Evolutionary conservation across 2,113 vertebrate species (phyloP).

Genomic region (Anguilla japonica): DNA sequence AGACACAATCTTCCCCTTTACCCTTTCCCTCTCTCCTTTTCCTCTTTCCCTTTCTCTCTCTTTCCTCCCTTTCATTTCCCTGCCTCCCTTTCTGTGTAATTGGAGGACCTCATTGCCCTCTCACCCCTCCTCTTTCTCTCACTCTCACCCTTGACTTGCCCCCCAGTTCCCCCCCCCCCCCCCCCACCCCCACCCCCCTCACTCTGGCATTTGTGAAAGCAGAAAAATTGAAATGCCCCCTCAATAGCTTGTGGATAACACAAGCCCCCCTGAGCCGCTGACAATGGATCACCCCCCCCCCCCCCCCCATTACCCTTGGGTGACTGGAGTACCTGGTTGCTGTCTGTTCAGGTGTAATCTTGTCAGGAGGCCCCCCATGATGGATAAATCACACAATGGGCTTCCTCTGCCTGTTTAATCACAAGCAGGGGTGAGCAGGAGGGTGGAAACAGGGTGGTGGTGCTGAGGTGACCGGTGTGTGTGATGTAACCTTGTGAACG

Average conservation of each 20-base stretch:
- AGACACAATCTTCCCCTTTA: slow-evolving; percentile 10
- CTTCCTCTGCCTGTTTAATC: slow-evolving; percentile 40
- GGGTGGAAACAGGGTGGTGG: slow-evolving; percentile 22
- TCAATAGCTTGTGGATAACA: slow-evolving; percentile 16
- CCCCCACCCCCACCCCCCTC: slow-evolving; percentile 21
- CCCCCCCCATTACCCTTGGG: slow-evolving; percentile 37
- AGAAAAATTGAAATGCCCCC: slow-evolving; percentile 4
- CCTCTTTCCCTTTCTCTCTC: slow-evolving; percentile 35
- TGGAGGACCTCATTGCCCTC: neutral
- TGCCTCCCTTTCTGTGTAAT: neutral
- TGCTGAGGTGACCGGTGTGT: slow-evolving; percentile 36
- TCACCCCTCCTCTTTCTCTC: neutral
- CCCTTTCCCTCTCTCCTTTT: slow-evolving; percentile 31
- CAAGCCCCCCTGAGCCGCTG: slow-evolving; percentile 1
- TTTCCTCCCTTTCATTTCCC: neutral
- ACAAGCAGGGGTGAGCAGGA: slow-evolving; percentile 41
- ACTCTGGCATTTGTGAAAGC: slow-evolving; percentile 1
- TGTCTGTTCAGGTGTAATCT: neutral
- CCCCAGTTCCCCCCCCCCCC: slow-evolving; percentile 4
- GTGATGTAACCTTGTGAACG: slow-evolving; percentile 15
- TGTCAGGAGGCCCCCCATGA: slow-evolving; percentile 8
- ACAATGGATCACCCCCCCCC: slow-evolving; percentile 19
- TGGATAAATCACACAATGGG: slow-evolving; percentile 34
- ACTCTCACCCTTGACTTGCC: slow-evolving; percentile 11
- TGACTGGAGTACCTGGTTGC: slow-evolving; percentile 1